These are phyloP conservation scores for Lymantria monacha DNA, from an alignment of 2,888 invertebrate genomes.

Conservation along the genomic window DNA sequence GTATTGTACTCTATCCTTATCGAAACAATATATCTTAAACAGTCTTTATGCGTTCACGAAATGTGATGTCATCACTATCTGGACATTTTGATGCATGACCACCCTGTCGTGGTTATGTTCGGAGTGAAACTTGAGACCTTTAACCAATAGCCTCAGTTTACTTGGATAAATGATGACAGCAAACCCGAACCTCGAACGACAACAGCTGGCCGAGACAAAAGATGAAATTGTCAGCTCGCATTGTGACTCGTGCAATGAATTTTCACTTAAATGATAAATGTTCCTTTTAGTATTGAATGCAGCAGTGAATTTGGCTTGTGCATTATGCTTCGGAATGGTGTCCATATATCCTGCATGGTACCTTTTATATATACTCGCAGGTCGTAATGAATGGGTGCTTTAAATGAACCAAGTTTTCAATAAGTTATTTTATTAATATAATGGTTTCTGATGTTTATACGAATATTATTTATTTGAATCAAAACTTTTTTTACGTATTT, in stretches of 20 bases:
- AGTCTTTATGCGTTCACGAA: slow-evolving; percentile 19
- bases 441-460: too few relatives aligned
- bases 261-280: neutral
- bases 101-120: slow-evolving; percentile 24
- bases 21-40: slow-evolving; percentile 1
- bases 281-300: too few relatives aligned
- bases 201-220: neutral
- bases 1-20: slow-evolving; percentile 9
- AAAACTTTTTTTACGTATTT: too few relatives aligned
- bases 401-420: too few relatives aligned
- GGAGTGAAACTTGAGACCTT: slow-evolving; percentile 24
- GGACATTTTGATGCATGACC: slow-evolving; percentile 29
- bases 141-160: slow-evolving; percentile 3
- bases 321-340: too few relatives aligned
- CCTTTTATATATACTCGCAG: too few relatives aligned
- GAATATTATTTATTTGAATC: too few relatives aligned
- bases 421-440: too few relatives aligned
- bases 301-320: too few relatives aligned
- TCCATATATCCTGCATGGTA: too few relatives aligned
- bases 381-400: too few relatives aligned
- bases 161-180: slow-evolving; percentile 18
- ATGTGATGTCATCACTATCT: slow-evolving; percentile 20
- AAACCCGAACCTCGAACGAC: neutral
- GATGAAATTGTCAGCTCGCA: neutral
- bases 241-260: slow-evolving; percentile 7